Conservation (phyloP, 2,113 vertebrate genomes). For the Gobius niger region DNA sequence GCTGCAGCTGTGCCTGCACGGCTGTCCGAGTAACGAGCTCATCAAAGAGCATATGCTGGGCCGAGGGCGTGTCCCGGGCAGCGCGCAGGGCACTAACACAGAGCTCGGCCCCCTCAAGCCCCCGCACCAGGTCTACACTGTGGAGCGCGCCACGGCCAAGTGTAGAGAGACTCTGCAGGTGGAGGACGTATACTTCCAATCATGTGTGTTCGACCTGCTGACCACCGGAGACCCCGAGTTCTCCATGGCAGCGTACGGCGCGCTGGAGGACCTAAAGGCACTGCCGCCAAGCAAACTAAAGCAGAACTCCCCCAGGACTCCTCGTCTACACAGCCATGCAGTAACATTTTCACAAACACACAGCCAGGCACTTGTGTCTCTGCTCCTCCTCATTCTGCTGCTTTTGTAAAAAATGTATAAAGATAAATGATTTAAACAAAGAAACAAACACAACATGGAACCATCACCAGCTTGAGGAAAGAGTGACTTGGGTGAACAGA, state of each 20-base stretch:
- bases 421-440: conserved; percentile 18
- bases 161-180: conserved; percentile 81
- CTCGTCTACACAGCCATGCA: conserved; percentile 39
- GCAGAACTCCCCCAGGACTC: conserved; percentile 75
- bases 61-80: conserved; percentile 52
- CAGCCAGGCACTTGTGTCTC: conserved; percentile 32
- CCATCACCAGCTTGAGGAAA: conserved; percentile 66
- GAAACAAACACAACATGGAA: conserved; percentile 47
- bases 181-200: conserved; percentile 85
- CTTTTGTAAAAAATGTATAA: conserved; percentile 51
- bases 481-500: conserved; percentile 49
- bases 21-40: conserved; percentile 82
- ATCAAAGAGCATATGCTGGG: conserved; percentile 81
- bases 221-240: conserved; percentile 83
- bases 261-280: conserved; percentile 82
- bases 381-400: conserved; percentile 59
- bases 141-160: conserved; percentile 78
- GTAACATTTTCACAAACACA: conserved; percentile 17
- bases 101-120: conserved; percentile 58
- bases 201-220: conserved; percentile 84
- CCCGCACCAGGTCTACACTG: conserved; percentile 72
- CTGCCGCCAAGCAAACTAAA: conserved; percentile 80
- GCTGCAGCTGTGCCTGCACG: conserved; percentile 83
- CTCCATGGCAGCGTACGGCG: conserved; percentile 81
- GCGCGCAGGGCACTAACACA: conserved; percentile 53